A percentile compares a stretch with the other conserved stretches of the same genome.
phyloP scores from a whole-genome alignment of 2,888 invertebrate genomes.

The Notocelia uddmanniana region DNA sequence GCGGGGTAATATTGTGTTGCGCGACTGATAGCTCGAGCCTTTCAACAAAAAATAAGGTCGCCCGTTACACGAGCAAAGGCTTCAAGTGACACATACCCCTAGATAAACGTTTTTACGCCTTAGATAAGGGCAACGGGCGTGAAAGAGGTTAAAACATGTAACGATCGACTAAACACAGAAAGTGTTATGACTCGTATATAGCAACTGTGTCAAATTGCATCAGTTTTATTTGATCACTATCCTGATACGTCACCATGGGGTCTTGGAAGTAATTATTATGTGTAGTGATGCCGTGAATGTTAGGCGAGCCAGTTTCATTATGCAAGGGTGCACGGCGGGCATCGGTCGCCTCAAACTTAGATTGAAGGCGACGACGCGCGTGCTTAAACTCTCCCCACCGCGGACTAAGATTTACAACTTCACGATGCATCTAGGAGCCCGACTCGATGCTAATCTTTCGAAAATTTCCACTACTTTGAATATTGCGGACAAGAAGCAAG shows the following conservation, averaged over 20 bases:
- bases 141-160: slow-evolving; percentile 68
- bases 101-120: slow-evolving; percentile 82
- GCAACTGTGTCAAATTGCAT: neutral
- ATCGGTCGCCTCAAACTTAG: slow-evolving; percentile 78
- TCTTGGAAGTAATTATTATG: slow-evolving; percentile 73
- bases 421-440: slow-evolving; percentile 49
- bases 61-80: slow-evolving; percentile 81
- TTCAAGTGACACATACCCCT: slow-evolving; percentile 81
- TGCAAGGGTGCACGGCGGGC: slow-evolving; percentile 78
- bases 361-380: slow-evolving; percentile 82
- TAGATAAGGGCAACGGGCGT: slow-evolving; percentile 74
- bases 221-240: neutral
- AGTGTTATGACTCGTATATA: neutral
- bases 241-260: slow-evolving; percentile 42
- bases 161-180: slow-evolving; percentile 43
- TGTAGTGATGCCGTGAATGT: slow-evolving; percentile 70
- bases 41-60: slow-evolving; percentile 83
- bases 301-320: slow-evolving; percentile 78
- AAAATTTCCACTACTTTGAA: slow-evolving; percentile 39
- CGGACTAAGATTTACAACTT: slow-evolving; percentile 75
- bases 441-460: slow-evolving; percentile 39
- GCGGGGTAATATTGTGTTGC: slow-evolving; percentile 81
- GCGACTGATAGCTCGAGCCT: slow-evolving; percentile 79
- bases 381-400: slow-evolving; percentile 77
- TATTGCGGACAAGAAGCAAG: too few species aligned